Percentiles rank a stretch among this genome's conserved stretches.
Conservation (phyloP, 1,140 invertebrate species). For the Heliconius nattereri region DNA sequence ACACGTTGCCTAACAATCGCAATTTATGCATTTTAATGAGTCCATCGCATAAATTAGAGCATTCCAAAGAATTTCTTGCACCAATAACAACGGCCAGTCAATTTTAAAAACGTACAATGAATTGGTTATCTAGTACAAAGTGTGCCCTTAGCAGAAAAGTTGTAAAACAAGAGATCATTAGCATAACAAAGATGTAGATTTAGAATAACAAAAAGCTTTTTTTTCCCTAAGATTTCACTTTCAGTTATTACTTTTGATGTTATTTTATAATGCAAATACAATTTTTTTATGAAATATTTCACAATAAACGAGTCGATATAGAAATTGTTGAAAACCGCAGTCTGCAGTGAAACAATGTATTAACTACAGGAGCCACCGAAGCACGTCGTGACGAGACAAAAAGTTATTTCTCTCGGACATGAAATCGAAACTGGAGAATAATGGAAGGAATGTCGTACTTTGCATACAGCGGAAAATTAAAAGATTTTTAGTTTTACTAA, state of each 20-base stretch:
- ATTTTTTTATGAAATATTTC: conserved; percentile 60
- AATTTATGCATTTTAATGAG: conserved; percentile 39
- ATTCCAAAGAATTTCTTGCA: conserved; percentile 1
- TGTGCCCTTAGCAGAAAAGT: conserved; percentile 64
- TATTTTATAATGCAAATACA: conserved; percentile 37
- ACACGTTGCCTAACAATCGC: conserved; percentile 49
- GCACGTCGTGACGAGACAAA: conserved; percentile 67
- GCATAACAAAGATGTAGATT: conserved; percentile 74
- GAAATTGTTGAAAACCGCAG: conserved; percentile 66
- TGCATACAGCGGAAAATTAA: conserved; percentile 75
- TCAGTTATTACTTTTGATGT: conserved; percentile 54
- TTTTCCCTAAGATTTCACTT: conserved; percentile 61
- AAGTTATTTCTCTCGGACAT: conserved; percentile 71
- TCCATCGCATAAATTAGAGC: not conserved
- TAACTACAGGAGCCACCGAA: conserved; percentile 53
- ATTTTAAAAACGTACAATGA: conserved; percentile 66
- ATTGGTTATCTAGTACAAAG: conserved; percentile 39
- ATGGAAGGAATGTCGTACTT: conserved; percentile 63
- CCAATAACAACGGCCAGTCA: conserved; percentile 21
- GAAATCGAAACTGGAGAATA: conserved; percentile 68
- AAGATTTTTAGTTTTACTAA: conserved; percentile 68
- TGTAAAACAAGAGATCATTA: conserved; percentile 63
- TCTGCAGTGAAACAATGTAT: conserved; percentile 59
- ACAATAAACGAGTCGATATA: conserved; percentile 51
- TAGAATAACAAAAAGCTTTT: conserved; percentile 58